phyloP scores from a whole-genome alignment of 2,113 vertebrate species.

The Uria aalge region DNA sequence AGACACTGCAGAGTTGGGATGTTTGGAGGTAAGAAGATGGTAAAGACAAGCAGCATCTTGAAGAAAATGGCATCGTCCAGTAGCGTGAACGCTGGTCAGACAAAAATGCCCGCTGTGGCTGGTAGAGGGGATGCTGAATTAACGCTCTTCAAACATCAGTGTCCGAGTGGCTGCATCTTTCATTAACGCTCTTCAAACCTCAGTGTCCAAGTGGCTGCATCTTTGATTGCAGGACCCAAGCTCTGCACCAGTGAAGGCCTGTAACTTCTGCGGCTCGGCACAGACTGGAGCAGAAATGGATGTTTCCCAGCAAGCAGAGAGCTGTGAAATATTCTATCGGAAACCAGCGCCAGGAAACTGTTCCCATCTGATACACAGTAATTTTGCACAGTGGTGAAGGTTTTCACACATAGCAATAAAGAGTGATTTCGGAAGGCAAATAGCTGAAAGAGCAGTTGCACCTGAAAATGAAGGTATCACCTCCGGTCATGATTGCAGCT shows the following conservation, averaged over 20 bases:
- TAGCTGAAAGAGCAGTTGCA: slow-evolving; percentile 3
- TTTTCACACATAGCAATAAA: slow-evolving; percentile 27
- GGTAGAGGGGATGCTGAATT: not conserved
- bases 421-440: slow-evolving; percentile 3
- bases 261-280: not conserved
- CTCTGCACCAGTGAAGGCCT: not conserved
- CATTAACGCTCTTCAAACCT: not conserved
- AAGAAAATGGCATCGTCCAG: not conserved
- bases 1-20: not conserved
- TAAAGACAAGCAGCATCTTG: not conserved
- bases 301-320: slow-evolving; percentile 2
- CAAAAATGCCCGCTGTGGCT: not conserved
- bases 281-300: not conserved
- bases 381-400: slow-evolving; percentile 15
- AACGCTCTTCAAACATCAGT: not conserved
- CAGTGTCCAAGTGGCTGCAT: not conserved
- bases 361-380: not conserved
- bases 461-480: slow-evolving; percentile 47
- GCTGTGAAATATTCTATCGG: slow-evolving; percentile 18
- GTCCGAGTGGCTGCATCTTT: not conserved
- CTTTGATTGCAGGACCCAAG: not conserved
- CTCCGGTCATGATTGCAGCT: not conserved
- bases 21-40: not conserved
- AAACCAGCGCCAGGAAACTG: not conserved
- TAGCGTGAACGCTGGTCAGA: not conserved